Conservation (phyloP, 2,888 invertebrate genomes). For the Pharmacophagus antenor region DNA sequence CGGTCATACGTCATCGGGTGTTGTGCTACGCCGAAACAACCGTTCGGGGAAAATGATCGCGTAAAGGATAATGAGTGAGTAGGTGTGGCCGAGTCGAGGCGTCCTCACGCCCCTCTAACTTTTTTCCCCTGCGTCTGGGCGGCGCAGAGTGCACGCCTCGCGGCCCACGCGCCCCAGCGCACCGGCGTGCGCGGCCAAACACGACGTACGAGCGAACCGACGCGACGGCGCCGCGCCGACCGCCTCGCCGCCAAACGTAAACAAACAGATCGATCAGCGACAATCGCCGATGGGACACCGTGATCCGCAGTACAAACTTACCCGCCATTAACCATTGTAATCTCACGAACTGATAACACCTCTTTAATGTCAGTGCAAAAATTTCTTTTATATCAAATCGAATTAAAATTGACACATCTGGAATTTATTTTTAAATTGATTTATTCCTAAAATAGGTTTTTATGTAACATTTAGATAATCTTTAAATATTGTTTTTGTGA, state of each 20-base stretch:
- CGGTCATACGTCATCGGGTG: constrained; percentile 51
- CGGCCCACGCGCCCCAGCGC: constrained; percentile 70
- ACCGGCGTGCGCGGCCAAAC: constrained; percentile 46
- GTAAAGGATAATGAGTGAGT: constrained; percentile 77
- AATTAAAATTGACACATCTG: neutral
- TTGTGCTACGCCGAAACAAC: constrained; percentile 65
- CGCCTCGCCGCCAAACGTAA: constrained; percentile 27
- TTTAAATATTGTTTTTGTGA: neutral
- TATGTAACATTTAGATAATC: neutral
- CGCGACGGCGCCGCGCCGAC: constrained; percentile 36
- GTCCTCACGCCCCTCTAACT: constrained; percentile 71
- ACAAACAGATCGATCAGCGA: constrained; percentile 23
- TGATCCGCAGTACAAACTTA: constrained; percentile 14
- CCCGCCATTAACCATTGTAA: constrained; percentile 9
- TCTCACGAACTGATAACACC: constrained; percentile 1
- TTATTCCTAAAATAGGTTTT: neutral
- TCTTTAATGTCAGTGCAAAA: neutral
- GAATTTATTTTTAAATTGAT: neutral
- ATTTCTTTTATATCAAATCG: neutral
- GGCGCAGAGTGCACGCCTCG: constrained; percentile 71
- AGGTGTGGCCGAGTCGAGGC: constrained; percentile 64
- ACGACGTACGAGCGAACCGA: constrained; percentile 53
- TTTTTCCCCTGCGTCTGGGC: constrained; percentile 74
- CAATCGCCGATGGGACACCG: constrained; percentile 16
- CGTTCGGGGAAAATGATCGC: constrained; percentile 60